Conservation (phyloP, 2,797 vertebrate genomes). For the Cephalopachus bancanus region DNA sequence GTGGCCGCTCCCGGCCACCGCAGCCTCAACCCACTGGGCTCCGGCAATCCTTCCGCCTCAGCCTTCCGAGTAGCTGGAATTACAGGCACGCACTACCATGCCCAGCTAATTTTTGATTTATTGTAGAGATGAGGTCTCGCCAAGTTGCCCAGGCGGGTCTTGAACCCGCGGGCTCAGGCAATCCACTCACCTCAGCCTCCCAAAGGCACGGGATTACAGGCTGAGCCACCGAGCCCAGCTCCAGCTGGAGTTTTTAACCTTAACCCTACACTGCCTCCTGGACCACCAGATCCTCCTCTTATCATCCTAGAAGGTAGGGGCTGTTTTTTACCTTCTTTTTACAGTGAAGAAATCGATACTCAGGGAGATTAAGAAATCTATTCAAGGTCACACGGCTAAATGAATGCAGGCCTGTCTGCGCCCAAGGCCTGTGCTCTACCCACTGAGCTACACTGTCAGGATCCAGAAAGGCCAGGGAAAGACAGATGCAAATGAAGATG, state of each 20-base stretch:
- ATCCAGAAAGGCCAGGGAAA: neutral
- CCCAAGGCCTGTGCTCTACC: neutral
- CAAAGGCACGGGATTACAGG: no score
- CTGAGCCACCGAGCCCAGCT: no score
- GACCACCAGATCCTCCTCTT: neutral
- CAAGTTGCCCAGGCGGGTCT: no score
- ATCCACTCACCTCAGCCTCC: no score
- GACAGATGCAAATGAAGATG: neutral
- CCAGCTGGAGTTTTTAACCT: neutral
- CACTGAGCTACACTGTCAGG: neutral
- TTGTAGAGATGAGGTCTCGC: no score
- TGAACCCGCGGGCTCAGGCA: no score
- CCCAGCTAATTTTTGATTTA: no score
- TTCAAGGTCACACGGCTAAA: neutral
- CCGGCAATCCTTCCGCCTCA: no score
- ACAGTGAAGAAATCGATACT: neutral
- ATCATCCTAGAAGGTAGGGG: neutral
- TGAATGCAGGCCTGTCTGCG: neutral
- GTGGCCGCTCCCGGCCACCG: no score
- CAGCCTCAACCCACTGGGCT: no score
- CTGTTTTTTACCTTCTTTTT: neutral
- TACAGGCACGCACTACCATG: no score
- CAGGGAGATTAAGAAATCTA: neutral
- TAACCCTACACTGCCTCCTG: neutral
- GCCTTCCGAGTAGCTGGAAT: no score